A percentile compares a stretch with the other conserved stretches of the same genome.
phyloP scores from a whole-genome alignment of 37 sponge, comb jelly and placozoan genomes.

The Ianthella basta region DNA sequence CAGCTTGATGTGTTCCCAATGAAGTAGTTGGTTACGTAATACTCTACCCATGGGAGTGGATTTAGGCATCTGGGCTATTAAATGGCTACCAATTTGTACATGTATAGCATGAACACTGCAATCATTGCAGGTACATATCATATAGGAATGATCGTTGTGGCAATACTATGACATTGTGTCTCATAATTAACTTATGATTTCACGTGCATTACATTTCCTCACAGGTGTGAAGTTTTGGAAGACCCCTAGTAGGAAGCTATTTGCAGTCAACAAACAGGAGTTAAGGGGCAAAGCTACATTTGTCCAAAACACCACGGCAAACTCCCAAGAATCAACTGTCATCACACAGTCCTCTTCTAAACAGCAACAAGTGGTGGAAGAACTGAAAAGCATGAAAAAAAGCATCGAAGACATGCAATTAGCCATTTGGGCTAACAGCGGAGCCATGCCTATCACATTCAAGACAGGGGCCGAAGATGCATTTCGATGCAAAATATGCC shows the following conservation, averaged over 20 bases:
- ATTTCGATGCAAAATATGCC: constrained; percentile 56
- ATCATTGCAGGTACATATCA: too few relatives aligned
- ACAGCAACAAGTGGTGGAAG: not conserved
- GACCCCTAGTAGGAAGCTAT: not conserved
- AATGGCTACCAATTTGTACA: too few relatives aligned
- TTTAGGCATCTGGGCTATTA: too few relatives aligned
- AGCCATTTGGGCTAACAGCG: not conserved
- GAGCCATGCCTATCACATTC: too few relatives aligned
- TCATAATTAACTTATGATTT: too few relatives aligned
- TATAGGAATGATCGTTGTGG: too few relatives aligned
- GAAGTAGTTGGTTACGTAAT: too few relatives aligned
- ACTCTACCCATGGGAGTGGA: too few relatives aligned
- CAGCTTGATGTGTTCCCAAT: too few relatives aligned
- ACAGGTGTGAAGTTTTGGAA: constrained; percentile 31
- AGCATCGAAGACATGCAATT: not conserved
- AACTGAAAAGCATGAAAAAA: not conserved
- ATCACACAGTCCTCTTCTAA: not conserved
- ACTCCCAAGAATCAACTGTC: not conserved
- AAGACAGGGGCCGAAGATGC: not conserved
- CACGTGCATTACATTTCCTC: too few relatives aligned
- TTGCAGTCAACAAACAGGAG: not conserved
- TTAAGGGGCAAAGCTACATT: not conserved
- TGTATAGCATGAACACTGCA: too few relatives aligned
- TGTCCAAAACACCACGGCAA: not conserved
- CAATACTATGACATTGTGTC: too few relatives aligned